Evolutionary conservation across 2,888 invertebrate species (phyloP).

Genomic region (Luperina nickerlii): DNA sequence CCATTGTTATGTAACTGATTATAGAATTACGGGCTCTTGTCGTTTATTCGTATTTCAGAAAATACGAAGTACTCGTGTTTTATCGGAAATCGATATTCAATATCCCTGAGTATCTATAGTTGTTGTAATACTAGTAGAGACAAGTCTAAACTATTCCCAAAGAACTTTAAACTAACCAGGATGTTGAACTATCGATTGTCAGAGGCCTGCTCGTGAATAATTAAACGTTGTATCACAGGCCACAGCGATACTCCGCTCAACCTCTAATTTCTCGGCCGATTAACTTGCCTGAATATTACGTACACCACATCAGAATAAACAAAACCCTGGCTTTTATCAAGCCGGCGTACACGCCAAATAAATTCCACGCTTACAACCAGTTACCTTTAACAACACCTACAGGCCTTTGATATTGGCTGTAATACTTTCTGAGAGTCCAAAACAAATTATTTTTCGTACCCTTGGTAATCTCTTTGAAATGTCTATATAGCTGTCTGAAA

Average conservation of each 20-base stretch:
- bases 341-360: conserved; percentile 25
- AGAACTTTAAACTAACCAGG: conserved; percentile 26
- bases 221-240: conserved; percentile 63
- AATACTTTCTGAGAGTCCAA: conserved; percentile 1
- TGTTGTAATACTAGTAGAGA: not conserved
- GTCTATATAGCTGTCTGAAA: conserved; percentile 4
- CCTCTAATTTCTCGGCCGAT: conserved; percentile 69
- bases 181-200: conserved; percentile 57
- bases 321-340: conserved; percentile 30
- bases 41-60: conserved; percentile 31
- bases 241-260: conserved; percentile 49
- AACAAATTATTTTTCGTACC: conserved; percentile 21
- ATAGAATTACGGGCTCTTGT: conserved; percentile 16
- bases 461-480: conserved; percentile 5
- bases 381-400: conserved; percentile 31
- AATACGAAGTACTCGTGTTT: not conserved
- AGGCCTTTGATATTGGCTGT: conserved; percentile 16
- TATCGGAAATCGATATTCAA: conserved; percentile 39
- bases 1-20: conserved; percentile 21
- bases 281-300: conserved; percentile 61
- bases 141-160: conserved; percentile 4
- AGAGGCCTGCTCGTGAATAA: conserved; percentile 63
- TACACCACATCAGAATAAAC: conserved; percentile 51
- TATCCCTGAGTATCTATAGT: not conserved
- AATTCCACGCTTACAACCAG: conserved; percentile 33